These are phyloP conservation scores for Pseudomugil tenellus DNA, from an alignment of 2,797 vertebrate species.

Conservation along the genomic window DNA sequence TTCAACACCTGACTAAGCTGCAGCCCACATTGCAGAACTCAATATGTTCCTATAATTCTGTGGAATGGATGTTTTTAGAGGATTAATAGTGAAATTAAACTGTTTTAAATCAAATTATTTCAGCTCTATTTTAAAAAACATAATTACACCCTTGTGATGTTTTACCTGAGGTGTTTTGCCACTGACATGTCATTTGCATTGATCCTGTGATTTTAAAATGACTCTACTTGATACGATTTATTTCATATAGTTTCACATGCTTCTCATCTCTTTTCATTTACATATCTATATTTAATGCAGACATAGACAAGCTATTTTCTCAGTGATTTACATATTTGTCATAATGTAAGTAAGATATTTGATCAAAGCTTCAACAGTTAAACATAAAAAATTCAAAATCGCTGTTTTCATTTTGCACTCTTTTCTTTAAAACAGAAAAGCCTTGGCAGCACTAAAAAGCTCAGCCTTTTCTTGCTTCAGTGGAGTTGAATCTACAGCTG, in stretches of 20 bases:
- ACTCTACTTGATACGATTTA: neutral
- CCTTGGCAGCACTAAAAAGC: conserved; percentile 18
- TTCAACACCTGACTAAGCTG: conserved; percentile 41
- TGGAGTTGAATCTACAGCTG: conserved; percentile 23
- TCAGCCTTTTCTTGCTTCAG: conserved; percentile 28
- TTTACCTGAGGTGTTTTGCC: conserved; percentile 20
- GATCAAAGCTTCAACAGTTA: conserved; percentile 12
- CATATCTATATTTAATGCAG: neutral
- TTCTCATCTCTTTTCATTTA: neutral
- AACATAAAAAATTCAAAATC: conserved; percentile 11
- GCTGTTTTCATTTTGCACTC: neutral
- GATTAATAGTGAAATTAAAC: conserved; percentile 56
- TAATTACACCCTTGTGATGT: conserved; percentile 14
- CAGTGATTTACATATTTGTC: neutral
- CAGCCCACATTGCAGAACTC: conserved; percentile 30
- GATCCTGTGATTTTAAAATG: conserved; percentile 48
- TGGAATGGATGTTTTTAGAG: conserved; percentile 29
- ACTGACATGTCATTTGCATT: conserved; percentile 46
- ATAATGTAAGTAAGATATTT: neutral
- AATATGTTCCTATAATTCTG: conserved; percentile 34
- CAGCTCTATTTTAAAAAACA: no score
- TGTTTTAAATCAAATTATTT: no score
- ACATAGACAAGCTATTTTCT: neutral
- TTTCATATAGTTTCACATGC: neutral
- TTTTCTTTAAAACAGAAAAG: conserved; percentile 25